A percentile compares a stretch with the other conserved stretches of the same genome.
phyloP scores from a whole-genome alignment of 2,888 invertebrate species.

The Drosophila helvetica region DNA sequence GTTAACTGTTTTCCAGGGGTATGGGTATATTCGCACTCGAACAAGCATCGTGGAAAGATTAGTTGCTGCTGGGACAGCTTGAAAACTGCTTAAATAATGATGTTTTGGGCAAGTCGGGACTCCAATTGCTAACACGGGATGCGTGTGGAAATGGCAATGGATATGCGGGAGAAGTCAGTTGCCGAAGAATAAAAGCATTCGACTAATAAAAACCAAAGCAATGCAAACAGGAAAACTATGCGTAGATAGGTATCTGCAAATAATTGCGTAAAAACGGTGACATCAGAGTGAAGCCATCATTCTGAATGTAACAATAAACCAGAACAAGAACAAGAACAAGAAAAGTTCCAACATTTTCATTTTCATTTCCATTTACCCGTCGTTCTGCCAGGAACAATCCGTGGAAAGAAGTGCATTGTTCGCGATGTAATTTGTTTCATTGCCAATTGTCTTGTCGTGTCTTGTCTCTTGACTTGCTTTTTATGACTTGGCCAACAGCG shows the following conservation, averaged over 20 bases:
- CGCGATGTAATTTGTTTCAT: constrained; percentile 71
- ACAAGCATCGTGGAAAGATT: not conserved
- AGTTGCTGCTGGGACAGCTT: not conserved
- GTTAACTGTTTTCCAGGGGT: constrained; percentile 30
- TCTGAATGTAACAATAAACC: constrained; percentile 24
- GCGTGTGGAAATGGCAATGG: not conserved
- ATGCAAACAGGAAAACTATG: not conserved
- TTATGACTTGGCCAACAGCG: constrained; percentile 72
- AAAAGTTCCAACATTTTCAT: constrained; percentile 17
- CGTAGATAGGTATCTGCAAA: not conserved
- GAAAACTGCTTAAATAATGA: too few relatives aligned
- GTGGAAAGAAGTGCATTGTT: constrained; percentile 46
- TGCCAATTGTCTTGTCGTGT: constrained; percentile 71
- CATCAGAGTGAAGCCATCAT: constrained; percentile 38
- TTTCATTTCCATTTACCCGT: constrained; percentile 21
- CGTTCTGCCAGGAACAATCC: constrained; percentile 23
- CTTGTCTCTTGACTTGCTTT: constrained; percentile 52
- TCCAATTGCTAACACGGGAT: too few relatives aligned
- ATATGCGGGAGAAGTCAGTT: too few relatives aligned
- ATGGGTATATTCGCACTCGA: not conserved
- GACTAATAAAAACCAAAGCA: not conserved
- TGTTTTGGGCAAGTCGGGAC: too few relatives aligned
- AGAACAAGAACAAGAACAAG: constrained; percentile 1
- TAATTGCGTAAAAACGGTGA: constrained; percentile 32
- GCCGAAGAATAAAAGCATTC: not conserved